phyloP scores from a whole-genome alignment of 2,797 vertebrate genomes.

The Periparus ater region DNA sequence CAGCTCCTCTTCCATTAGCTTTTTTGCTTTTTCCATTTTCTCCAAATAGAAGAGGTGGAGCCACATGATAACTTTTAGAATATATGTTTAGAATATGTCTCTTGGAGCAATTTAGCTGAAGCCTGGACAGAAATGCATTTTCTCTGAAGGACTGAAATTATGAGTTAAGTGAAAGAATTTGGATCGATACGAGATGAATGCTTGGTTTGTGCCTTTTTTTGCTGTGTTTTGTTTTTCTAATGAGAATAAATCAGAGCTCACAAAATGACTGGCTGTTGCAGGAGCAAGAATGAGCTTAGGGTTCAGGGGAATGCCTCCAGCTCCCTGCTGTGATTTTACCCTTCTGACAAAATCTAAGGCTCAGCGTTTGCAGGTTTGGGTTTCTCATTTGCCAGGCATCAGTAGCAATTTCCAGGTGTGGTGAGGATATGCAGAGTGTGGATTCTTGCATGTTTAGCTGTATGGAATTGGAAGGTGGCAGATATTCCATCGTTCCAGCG shows the following conservation, averaged over 20 bases:
- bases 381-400: neutral
- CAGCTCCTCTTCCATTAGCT: neutral
- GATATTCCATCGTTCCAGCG: neutral
- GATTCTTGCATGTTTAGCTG: neutral
- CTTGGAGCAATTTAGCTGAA: slow-evolving; percentile 2
- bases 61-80: slow-evolving; percentile 20
- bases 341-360: neutral
- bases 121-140: neutral
- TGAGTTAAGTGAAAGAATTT: slow-evolving; percentile 11
- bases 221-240: slow-evolving; percentile 9
- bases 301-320: neutral
- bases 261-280: neutral
- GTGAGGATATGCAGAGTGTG: neutral
- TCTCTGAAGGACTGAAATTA: slow-evolving; percentile 12
- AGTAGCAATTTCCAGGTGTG: neutral
- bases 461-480: neutral
- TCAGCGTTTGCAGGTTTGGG: neutral
- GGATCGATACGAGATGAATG: slow-evolving; percentile 5
- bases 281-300: neutral
- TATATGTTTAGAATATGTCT: slow-evolving; percentile 15
- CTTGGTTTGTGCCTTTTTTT: neutral
- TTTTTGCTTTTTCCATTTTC: neutral
- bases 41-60: neutral
- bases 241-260: slow-evolving; percentile 1
- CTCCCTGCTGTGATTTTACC: neutral